Evolutionary conservation across 2,888 invertebrate species (phyloP).

Genomic region (Eulithis prunata): DNA sequence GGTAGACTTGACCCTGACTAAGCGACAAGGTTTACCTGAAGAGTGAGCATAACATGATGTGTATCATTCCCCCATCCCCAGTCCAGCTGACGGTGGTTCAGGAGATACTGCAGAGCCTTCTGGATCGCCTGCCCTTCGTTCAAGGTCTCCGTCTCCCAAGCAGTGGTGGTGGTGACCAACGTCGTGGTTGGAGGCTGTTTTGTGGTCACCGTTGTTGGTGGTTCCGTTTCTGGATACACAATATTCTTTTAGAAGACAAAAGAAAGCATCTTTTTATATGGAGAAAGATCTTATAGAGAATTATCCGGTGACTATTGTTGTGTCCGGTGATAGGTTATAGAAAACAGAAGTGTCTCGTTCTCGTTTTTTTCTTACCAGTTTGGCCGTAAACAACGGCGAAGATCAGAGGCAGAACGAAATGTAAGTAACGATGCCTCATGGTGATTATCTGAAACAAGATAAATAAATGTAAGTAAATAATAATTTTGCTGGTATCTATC

Average conservation of each 20-base stretch:
- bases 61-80: conserved; percentile 95
- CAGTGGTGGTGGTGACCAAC: conserved; percentile 61
- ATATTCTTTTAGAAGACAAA: background rate
- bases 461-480: background rate
- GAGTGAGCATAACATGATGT: conserved; percentile 91
- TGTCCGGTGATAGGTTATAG: too few species aligned
- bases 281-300: too few species aligned
- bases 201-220: conserved; percentile 61
- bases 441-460: conserved; percentile 59
- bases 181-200: conserved; percentile 58
- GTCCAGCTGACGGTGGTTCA: conserved; percentile 89
- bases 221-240: conserved; percentile 64
- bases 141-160: conserved; percentile 74
- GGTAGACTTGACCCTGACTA: too few species aligned
- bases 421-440: conserved; percentile 54
- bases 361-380: conserved; percentile 56
- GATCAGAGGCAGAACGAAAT: conserved; percentile 49
- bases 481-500: too few species aligned
- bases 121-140: conserved; percentile 85
- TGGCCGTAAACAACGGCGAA: conserved; percentile 56
- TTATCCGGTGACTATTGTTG: too few species aligned
- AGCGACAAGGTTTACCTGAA: conserved; percentile 83
- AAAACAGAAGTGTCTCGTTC: background rate
- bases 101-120: conserved; percentile 89
- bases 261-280: too few species aligned